Evolutionary conservation across 2,797 vertebrate genomes (phyloP), one percentile per base, ranked within the genome.

Genomic region (Acanthornis magna): DNA sequence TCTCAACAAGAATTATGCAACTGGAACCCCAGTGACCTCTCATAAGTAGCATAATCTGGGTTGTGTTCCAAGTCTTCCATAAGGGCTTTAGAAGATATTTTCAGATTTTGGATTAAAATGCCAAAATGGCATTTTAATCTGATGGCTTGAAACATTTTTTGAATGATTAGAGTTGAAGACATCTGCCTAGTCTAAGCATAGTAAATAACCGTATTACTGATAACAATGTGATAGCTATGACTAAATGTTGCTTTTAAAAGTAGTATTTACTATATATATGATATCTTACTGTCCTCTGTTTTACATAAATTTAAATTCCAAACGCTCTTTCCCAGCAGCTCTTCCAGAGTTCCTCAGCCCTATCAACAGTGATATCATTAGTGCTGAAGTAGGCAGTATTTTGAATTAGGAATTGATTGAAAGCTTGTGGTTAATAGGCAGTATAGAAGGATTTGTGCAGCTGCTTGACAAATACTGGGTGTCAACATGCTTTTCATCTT

Each of bases 91-190:
- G 85, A 86, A 96, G 67, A 93, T 97, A 83, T 93, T 96, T 96
- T 91, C 92, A 95, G 89, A 89, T 95, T 92, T 83, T 93, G 91
- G 83, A 95, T 96, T 96, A 95, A 95, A 96, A 95, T 95, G 58
- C 88, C 88, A 87, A 70, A 73, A 50, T 93, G 89, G 87, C 54
- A 96, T 93, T 95, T 96, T 88, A 96, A 94, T 95, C 87, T 90
- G 53, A 71, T 91, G 68, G 54, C 15, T 94, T 82, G 63, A 84
- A 94, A 89, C 43, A 83, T 72, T 94, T 94, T 81, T 95, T 84
- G 53, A 89, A 89, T 81, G 0, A 84, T 66, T 73, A 45, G 30
- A 15, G 10, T 68, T 89, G 47, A 81, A 67, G 54, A 76, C 27
- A 50, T 91, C 80, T 93, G 57, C 80, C 67, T 87, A 27, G 78